Base-by-base conservation (phyloP, 2,797 vertebrate genomes). In the Ptychadena robeensis region DNA sequence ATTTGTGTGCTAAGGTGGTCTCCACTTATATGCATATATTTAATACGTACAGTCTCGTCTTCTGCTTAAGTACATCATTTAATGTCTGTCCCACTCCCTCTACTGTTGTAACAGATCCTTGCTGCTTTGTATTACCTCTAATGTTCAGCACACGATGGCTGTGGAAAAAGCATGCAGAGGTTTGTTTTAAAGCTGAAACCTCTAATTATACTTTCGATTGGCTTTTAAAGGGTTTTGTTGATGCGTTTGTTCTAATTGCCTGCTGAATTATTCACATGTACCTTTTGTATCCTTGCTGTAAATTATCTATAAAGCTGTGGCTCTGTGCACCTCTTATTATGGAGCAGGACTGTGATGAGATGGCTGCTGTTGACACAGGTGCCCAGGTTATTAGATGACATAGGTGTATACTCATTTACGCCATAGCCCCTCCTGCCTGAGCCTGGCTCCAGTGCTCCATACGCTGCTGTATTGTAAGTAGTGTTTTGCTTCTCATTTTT, bases 191-290 rank as follows among this genome's bases (percentile, higher is more conserved):
- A 77, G 73, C 66, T 59, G 31, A 80, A 64, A 64, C 70, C 69
- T 81, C 78, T 85, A 81, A 80, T 85, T 85, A 79, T 48, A 37
- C 77, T 59, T 48, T 76, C 34, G 38, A 85, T 85, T 74, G 72
- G 72, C 37, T 67, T 80, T 79, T 75, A 71, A 35, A 76, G 57
- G 83, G 66, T 68, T 63, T 69, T 81, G 83, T 81, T 85, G 72
- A 80, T 66, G 82, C 53, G 78, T 80, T 85, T 80, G 65, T 72
- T 73, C 72, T 85, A 85, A 85, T 85, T 81, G 83, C 71, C 72
- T 85, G 72, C 83, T 85, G 72, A 85, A 81, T 85, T 64, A 81
- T 85, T 85, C 27, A 85, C 78, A 71, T 27, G 66, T 71, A 85
- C 83, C 78, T 81, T 74, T 61, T 85, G 72, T 76, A 71, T 76